Base-by-base conservation (phyloP, 2,797 vertebrate genomes). In the Rhabdomys pumilio region DNA sequence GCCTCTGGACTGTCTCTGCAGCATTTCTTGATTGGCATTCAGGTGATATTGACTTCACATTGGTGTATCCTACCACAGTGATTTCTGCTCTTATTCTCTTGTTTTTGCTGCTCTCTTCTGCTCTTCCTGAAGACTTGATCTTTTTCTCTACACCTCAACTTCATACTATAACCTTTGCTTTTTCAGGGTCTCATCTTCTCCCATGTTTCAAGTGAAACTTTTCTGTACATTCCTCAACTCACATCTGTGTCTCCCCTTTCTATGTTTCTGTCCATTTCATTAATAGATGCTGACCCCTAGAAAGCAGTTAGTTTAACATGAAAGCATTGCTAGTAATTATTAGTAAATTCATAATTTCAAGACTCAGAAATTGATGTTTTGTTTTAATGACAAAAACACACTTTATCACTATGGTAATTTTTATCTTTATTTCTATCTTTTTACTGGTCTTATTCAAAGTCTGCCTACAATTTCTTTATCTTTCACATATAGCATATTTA, bases 381-480 rank as follows among this genome's bases (percentile, higher is more conserved):
- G 20, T 61, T 86, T 94, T 94, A 83, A 81, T 75, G 59, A 31
- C 20, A 84, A 72, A 38, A 89, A 87, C 65, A 92, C 81, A 77
- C 17, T 17, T 41, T n/a, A 6, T 73, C 34, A 84, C 13, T 50
- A 61, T 34, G 38, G 15, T 10, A 57, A 67, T 75, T 31, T 96
- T 84, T 44, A 47, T 93, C 83, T 29, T 82, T 79, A 86, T 94
- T 81, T 80, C 29, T 72, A 63, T 87, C 15, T 91, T 15, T 6
- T 88, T 50, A n/a, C 57, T n/a, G 22, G 14, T 2, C 57, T 76
- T 81, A 80, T 81, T 93, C 75, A 93, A 83, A 81, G 7, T 81
- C 29, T 26, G 14, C 2, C 34, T 47, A 55, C 4, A 59, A 22
- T 34, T 26, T 47, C 63, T 61, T 41, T 96, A 26, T 63, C 34